Base-by-base conservation (phyloP, 2,113 vertebrate species). In the Propithecus coquereli region DNA sequence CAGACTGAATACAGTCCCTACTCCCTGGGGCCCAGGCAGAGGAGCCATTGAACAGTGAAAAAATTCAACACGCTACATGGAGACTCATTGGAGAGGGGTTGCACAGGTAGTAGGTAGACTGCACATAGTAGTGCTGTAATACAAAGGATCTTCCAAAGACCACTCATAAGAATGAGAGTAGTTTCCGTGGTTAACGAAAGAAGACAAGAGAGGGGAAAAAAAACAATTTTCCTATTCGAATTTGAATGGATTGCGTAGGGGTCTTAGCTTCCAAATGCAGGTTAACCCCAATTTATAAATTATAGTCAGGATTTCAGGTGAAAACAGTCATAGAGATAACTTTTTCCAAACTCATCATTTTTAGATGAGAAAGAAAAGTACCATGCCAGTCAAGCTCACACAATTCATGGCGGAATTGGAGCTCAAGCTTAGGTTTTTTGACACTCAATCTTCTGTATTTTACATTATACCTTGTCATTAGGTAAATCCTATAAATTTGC, bases 301-400 rank as follows among this genome's bases (percentile, higher is more conserved):
- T 74, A 34, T 30, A 34, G 68, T 87, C 11, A 57, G 23, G 76
- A 70, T 73, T 80, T 92, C 20, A 45, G 13, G 14, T 45, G 37
- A 79, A 87, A 92, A 84, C 3, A 74, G 22, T 23, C 25, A 77
- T 2, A 87, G 40, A 66, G 14, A 68, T 8, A 34, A 71, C 54
- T 32, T 79, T 94, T 89, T 66, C n/a, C 87, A 81, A 81, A 37
- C 22, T 94, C 16, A 30, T 61, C 32, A 77, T 91, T 86, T 92
- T 92, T 52, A 88, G 52, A 25, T 61, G 45, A 87, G 65, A 87
- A 94, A 80, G 45, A 18, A 81, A 76, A 92, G 17, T 43, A 0
- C 5, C 25, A 23, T 40, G 18, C 25, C 71, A 47, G 13, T 66
- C 23, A 71, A 66, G 5, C 5, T 76, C 4, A 45, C 40, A 74